Percentiles rank a stretch among this genome's conserved stretches.
These are phyloP conservation scores for Alviniconcha marisindica DNA, from an alignment of 1,140 invertebrate species.

Conservation along the genomic window DNA sequence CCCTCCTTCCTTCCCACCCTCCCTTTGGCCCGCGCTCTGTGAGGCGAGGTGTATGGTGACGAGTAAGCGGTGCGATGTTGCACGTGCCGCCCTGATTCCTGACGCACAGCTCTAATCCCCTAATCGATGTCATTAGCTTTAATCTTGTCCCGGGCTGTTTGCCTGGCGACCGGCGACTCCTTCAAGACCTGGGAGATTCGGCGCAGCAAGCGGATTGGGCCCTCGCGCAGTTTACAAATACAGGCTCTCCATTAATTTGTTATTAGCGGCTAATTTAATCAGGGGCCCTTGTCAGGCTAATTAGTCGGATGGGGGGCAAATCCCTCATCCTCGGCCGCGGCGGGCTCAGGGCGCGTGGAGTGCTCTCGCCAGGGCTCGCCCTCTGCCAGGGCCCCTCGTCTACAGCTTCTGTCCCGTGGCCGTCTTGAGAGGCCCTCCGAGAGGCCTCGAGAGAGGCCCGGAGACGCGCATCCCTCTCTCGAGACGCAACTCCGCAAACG, in stretches of 20 bases:
- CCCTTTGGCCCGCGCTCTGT: neutral
- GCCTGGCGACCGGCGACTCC: constrained; percentile 8
- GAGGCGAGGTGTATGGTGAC: neutral
- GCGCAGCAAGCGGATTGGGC: constrained; percentile 34
- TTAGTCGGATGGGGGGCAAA: constrained; percentile 24
- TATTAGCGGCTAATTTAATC: constrained; percentile 59
- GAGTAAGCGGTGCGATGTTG: neutral
- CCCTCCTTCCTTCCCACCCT: neutral
- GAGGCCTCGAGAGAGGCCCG: neutral
- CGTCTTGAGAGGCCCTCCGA: neutral
- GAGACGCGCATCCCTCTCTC: neutral
- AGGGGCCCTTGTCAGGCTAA: constrained; percentile 40
- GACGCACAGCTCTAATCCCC: constrained; percentile 38
- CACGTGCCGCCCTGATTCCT: constrained; percentile 36
- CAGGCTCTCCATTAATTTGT: constrained; percentile 57
- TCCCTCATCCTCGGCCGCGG: neutral
- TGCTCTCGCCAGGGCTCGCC: neutral
- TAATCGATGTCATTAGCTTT: constrained; percentile 44
- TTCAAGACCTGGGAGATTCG: constrained; percentile 7
- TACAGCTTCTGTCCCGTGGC: neutral
- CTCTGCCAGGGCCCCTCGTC: neutral
- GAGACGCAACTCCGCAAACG: neutral
- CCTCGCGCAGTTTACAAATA: constrained; percentile 45
- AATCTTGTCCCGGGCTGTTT: constrained; percentile 33
- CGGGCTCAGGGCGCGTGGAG: neutral